These are phyloP conservation scores for Dendrophyllia cribrosa DNA, from an alignment of 64 coral and sea anemone genomes.

Conservation along the genomic window DNA sequence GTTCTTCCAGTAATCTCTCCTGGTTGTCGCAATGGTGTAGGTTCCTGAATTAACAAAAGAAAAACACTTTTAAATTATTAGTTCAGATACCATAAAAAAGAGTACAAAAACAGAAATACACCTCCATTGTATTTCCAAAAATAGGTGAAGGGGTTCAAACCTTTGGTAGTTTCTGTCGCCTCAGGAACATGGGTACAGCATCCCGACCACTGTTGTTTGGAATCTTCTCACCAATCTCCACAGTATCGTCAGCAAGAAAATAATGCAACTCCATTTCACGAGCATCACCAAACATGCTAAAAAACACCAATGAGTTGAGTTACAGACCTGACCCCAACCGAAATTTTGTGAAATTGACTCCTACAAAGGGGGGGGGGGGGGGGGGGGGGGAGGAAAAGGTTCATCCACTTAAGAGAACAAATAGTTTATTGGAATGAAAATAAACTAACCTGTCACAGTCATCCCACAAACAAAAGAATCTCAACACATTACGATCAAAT, in stretches of 20 bases:
- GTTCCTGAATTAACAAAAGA: conserved; percentile 53
- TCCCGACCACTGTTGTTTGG: conserved; percentile 92
- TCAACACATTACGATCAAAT: conserved; percentile 90
- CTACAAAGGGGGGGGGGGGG: too few species aligned
- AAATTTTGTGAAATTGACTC: too few species aligned
- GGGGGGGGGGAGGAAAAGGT: too few species aligned
- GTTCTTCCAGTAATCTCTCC: conserved; percentile 96
- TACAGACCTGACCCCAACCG: too few species aligned
- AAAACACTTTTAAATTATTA: not conserved
- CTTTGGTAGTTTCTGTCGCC: conserved; percentile 89
- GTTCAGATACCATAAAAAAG: too few species aligned
- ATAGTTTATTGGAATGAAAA: not conserved
- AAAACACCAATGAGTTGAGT: not conserved
- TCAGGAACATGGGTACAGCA: conserved; percentile 95
- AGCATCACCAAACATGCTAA: conserved; percentile 97
- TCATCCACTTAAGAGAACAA: too few species aligned
- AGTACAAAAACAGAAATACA: too few species aligned
- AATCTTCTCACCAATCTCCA: conserved; percentile 96
- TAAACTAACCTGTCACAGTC: conserved; percentile 75
- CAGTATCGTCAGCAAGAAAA: conserved; percentile 96
- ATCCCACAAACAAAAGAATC: conserved; percentile 98
- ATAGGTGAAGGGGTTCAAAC: not conserved
- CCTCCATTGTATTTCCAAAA: not conserved
- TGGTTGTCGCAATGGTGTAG: conserved; percentile 86
- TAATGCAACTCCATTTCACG: conserved; percentile 97